Base-by-base conservation (phyloP, 92 coral and sea anemone genomes). In the Paramuricea clavata region DNA sequence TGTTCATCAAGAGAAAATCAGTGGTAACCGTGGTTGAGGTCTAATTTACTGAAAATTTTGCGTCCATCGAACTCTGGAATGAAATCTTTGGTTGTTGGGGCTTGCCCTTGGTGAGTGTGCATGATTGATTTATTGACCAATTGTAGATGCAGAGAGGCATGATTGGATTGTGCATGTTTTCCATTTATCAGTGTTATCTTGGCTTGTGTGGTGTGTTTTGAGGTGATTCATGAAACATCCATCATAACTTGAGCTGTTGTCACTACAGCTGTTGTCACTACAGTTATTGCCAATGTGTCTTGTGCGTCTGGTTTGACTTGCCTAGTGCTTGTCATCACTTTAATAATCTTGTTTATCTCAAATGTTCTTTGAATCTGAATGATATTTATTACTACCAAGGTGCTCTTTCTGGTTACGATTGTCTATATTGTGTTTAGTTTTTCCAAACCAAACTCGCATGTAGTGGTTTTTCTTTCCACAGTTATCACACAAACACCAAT, bases 111-210 rank as follows among this genome's bases (percentile, higher is more conserved):
- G n/a, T n/a, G n/a, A n/a, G n/a, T n/a, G n/a, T n/a, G n/a, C n/a
- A n/a, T n/a, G n/a, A n/a, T n/a, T n/a, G n/a, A n/a, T n/a, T n/a
- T n/a, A n/a, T n/a, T n/a, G n/a, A n/a, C n/a, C n/a, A n/a, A n/a
- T n/a, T n/a, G n/a, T n/a, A n/a, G n/a, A n/a, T n/a, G n/a, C n/a
- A n/a, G n/a, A n/a, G n/a, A n/a, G n/a, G n/a, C n/a, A n/a, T n/a
- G n/a, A n/a, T 32, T 50, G 69, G 28, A 89, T 65, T 74, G 76
- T 71, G 72, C 90, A 90, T n/a, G n/a, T n/a, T n/a, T n/a, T n/a
- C n/a, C n/a, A n/a, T n/a, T n/a, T n/a, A n/a, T n/a, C n/a, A n/a
- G n/a, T n/a, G n/a, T n/a, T n/a, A n/a, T n/a, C n/a, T n/a, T n/a
- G n/a, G n/a, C n/a, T n/a, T n/a, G n/a, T n/a, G n/a, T n/a, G n/a